These are phyloP conservation scores for Merodon equestris DNA, from an alignment of 2,888 invertebrate genomes.

Conservation along the genomic window DNA sequence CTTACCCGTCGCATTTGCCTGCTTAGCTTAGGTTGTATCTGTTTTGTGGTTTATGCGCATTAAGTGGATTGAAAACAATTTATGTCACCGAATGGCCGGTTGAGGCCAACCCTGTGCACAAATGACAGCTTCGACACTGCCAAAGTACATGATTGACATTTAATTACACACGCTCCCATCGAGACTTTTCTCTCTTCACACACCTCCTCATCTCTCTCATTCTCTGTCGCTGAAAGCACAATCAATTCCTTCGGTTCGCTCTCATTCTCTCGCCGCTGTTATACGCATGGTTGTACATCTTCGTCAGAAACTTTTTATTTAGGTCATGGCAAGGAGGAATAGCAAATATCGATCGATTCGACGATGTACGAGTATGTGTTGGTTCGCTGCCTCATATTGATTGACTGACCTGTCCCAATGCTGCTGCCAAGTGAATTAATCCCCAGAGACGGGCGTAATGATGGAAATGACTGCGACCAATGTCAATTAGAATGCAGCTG, in stretches of 20 bases:
- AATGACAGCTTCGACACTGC: constrained; percentile 23
- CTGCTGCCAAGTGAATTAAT: constrained; percentile 61
- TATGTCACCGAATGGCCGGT: constrained; percentile 2
- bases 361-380: background rate
- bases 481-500: constrained; percentile 61
- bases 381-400: constrained; percentile 36
- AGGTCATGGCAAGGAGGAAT: constrained; percentile 62
- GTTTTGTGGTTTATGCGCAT: constrained; percentile 30
- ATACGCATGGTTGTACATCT: constrained; percentile 21
- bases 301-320: constrained; percentile 40
- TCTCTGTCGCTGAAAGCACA: background rate
- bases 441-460: constrained; percentile 12
- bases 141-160: constrained; percentile 58
- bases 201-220: too few species aligned
- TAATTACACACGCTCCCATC: constrained; percentile 59
- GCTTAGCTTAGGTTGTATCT: too few species aligned
- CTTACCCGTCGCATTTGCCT: too few species aligned
- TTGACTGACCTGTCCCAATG: constrained; percentile 68
- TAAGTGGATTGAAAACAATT: constrained; percentile 16
- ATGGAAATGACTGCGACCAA: constrained; percentile 33
- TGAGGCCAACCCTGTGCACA: constrained; percentile 26
- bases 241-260: background rate
- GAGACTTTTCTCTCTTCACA: background rate
- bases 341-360: constrained; percentile 60
- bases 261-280: background rate